Evolutionary conservation across 2,888 invertebrate genomes (phyloP).

Genomic region (Leptopilina myrica): DNA sequence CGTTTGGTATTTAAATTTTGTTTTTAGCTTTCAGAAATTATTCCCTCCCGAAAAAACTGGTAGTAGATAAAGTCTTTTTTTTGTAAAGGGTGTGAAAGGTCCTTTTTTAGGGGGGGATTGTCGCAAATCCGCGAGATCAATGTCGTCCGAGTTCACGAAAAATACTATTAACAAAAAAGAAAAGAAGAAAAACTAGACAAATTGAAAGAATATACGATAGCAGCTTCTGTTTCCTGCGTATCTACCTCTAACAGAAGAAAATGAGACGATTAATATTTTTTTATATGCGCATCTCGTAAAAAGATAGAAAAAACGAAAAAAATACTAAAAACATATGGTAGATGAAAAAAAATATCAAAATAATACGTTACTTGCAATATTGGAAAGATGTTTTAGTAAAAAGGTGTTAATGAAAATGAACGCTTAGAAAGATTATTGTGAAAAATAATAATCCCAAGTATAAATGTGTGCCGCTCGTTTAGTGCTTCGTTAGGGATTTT

Average conservation of each 20-base stretch:
- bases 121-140: not conserved
- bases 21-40: constrained; percentile 3
- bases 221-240: constrained; percentile 72
- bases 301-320: constrained; percentile 58
- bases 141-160: constrained; percentile 28
- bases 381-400: constrained; percentile 39
- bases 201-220: constrained; percentile 57
- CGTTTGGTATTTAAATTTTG: constrained; percentile 8
- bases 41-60: not conserved
- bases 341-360: constrained; percentile 47
- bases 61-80: no score
- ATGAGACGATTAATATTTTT: constrained; percentile 72
- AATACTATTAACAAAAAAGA: not conserved
- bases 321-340: constrained; percentile 59
- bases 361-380: constrained; percentile 43
- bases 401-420: constrained; percentile 42
- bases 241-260: constrained; percentile 71
- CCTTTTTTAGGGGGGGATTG: not conserved
- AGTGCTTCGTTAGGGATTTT: constrained; percentile 35
- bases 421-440: constrained; percentile 40
- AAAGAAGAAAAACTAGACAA: constrained; percentile 11
- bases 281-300: constrained; percentile 68
- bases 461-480: constrained; percentile 33
- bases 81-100: not conserved
- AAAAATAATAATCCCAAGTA: constrained; percentile 25